A percentile compares a stretch with the other conserved stretches of the same genome.
These are phyloP conservation scores for Agrenia bidenticulata DNA, from an alignment of 2,888 invertebrate genomes.

Conservation along the genomic window DNA sequence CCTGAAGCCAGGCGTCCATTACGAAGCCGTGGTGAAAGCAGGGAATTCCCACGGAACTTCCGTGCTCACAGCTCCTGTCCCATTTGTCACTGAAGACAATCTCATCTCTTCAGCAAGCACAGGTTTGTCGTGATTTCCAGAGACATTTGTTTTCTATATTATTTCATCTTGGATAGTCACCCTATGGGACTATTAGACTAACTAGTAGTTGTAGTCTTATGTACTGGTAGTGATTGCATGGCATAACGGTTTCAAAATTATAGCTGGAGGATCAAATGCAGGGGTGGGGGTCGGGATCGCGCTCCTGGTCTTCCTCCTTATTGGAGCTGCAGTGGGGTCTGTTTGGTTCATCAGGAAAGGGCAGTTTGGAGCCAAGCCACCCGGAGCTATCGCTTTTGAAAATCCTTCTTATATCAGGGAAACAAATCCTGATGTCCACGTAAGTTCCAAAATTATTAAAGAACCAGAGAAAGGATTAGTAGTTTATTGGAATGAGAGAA, in stretches of 20 bases:
- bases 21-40: conserved; percentile 79
- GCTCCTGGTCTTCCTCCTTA: conserved; percentile 64
- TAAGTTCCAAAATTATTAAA: conserved; percentile 27
- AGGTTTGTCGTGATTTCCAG: conserved; percentile 41
- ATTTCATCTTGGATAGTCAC: background rate
- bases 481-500: background rate
- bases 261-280: conserved; percentile 58
- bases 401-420: conserved; percentile 76
- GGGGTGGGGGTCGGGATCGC: conserved; percentile 67
- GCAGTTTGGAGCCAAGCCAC: conserved; percentile 66
- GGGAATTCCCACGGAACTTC: conserved; percentile 77
- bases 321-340: conserved; percentile 65
- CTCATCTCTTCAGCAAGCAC: conserved; percentile 67
- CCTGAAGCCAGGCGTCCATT: conserved; percentile 70
- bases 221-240: background rate
- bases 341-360: conserved; percentile 66
- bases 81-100: conserved; percentile 71
- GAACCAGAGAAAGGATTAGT: no score
- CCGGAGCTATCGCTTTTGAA: conserved; percentile 78
- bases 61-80: conserved; percentile 70
- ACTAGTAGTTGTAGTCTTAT: background rate
- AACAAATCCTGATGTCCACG: conserved; percentile 46
- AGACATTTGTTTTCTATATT: background rate
- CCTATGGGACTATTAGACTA: background rate
- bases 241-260: background rate